These are phyloP conservation scores for Myripristis jacobus DNA, from an alignment of 2,797 vertebrate genomes.

Conservation along the genomic window DNA sequence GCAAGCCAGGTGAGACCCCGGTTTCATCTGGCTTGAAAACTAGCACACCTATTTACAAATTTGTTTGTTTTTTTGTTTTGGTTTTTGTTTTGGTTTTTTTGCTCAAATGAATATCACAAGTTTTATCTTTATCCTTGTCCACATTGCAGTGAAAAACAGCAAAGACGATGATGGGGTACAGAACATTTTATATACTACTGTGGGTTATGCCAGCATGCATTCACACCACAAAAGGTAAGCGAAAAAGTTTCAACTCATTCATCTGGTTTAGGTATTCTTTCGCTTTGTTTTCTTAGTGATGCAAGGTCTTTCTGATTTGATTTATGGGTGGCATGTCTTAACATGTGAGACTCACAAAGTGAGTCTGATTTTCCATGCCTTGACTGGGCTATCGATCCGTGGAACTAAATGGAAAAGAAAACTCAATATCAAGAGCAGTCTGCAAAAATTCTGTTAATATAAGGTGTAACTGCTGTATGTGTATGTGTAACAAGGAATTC, in stretches of 20 bases:
- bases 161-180: constrained; percentile 47
- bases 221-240: constrained; percentile 63
- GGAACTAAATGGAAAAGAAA: too few relatives aligned
- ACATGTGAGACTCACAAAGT: background rate
- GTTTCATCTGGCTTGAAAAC: too few relatives aligned
- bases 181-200: constrained; percentile 4
- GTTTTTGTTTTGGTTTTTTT: too few relatives aligned
- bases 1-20: background rate
- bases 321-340: background rate
- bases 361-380: too few relatives aligned
- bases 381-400: too few relatives aligned
- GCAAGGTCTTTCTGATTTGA: too few relatives aligned
- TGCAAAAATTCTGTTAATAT: background rate
- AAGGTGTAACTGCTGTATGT: background rate
- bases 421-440: too few relatives aligned
- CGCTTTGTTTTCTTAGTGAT: too few relatives aligned
- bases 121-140: constrained; percentile 10
- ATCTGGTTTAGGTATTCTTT: background rate
- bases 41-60: too few relatives aligned
- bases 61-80: too few relatives aligned
- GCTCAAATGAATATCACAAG: background rate
- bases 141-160: constrained; percentile 38
- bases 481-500: too few relatives aligned
- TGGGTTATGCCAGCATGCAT: constrained; percentile 44
- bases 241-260: background rate